Evolutionary conservation across 2,113 vertebrate species (phyloP), one percentile per base, ranked within the genome.

Genomic region (Ictidomys tridecemlineatus): DNA sequence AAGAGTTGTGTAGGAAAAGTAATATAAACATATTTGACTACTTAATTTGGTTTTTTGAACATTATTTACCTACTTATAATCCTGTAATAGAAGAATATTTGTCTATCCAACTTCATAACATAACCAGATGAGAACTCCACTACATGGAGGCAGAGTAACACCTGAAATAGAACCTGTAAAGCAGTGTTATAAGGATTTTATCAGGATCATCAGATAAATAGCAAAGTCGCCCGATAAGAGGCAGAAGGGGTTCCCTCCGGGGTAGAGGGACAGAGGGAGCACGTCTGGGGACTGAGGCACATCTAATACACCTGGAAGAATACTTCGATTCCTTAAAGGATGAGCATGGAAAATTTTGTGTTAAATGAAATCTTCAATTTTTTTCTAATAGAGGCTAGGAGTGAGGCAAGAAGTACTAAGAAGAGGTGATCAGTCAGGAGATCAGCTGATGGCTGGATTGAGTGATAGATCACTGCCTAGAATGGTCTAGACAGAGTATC

Each of bases 401-500:
- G 28, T 53, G 65, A 79, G 30, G n/a, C 42, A 89, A 76, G 92
- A 92, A 37, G 87, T 69, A 80, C 72, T 79, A 32, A 84, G 70
- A 69, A 51, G 28, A 63, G 56, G 37, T 70, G 22, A 92, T 89
- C 72, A 58, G 78, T 89, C 53, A 83, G 72, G 45, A 78, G 30
- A 88, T 74, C 73, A 83, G 56, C 53, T 73, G 67, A 88, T 24
- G 45, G 5, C 39, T n/a, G 37, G 69, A 63, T 0, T 69, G 79
- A 97, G 82, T 92, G 94, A 96, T 11, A 91, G 84, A 86, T 79
- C 51, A 48, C 70, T 48, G 67, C 69, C 84, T 78, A 84, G 93
- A 77, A 82, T 42, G 22, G 39, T 94, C 78, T 67, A 65, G 63
- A 79, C 48, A 32, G 65, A 90, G 51, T n/a, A 84, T 5, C 51